phyloP scores from a whole-genome alignment of 2,888 invertebrate species.

The Spodoptera littoralis region DNA sequence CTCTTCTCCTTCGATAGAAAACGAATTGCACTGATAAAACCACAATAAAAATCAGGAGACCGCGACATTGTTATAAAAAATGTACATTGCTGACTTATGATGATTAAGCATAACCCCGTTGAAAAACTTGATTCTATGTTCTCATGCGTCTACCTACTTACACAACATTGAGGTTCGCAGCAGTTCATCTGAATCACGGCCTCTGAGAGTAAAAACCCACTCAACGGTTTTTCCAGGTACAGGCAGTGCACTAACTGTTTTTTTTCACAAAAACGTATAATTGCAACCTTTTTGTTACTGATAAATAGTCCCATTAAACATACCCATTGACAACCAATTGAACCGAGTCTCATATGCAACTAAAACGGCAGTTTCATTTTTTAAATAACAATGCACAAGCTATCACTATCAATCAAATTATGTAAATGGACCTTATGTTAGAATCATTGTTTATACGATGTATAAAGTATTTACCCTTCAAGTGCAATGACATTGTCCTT shows the following conservation, averaged over 20 bases:
- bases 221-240: slow-evolving; percentile 65
- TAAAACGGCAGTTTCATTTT: too few species aligned
- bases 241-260: slow-evolving; percentile 39
- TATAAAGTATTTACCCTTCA: slow-evolving; percentile 54
- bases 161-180: slow-evolving; percentile 48
- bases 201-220: slow-evolving; percentile 67
- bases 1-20: background rate
- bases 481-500: slow-evolving; percentile 60
- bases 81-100: background rate
- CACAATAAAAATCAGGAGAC: slow-evolving; percentile 1
- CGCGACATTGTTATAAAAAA: slow-evolving; percentile 7
- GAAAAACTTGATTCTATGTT: slow-evolving; percentile 11
- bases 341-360: too few species aligned
- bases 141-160: slow-evolving; percentile 22
- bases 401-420: too few species aligned
- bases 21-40: background rate
- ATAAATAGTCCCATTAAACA: too few species aligned
- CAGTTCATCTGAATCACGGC: slow-evolving; percentile 63
- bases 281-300: slow-evolving; percentile 6
- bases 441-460: slow-evolving; percentile 16
- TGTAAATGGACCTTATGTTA: slow-evolving; percentile 11
- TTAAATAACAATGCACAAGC: too few species aligned
- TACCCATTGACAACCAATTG: too few species aligned
- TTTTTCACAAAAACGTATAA: slow-evolving; percentile 38
- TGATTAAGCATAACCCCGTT: slow-evolving; percentile 11